Evolutionary conservation across 2,113 vertebrate genomes (phyloP).

Genomic region (Ochotona princeps): DNA sequence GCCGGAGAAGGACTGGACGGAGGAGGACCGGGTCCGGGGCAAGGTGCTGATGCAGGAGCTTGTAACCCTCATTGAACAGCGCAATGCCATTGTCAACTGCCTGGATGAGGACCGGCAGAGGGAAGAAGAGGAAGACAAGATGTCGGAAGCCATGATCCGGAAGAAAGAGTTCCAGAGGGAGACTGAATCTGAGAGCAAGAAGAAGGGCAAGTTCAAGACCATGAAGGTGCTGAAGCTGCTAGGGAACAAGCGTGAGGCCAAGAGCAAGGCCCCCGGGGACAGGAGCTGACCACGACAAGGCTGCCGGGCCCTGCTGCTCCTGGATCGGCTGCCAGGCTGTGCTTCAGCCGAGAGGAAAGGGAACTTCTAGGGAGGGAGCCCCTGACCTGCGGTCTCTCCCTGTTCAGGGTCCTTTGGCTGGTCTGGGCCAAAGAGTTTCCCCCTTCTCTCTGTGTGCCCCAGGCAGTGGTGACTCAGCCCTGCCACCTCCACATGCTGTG

Average conservation of each 20-base stretch:
- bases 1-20: slow-evolving; percentile 93
- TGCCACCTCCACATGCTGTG: not conserved
- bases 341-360: not conserved
- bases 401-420: slow-evolving; percentile 26
- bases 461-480: not conserved
- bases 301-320: not conserved
- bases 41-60: slow-evolving; percentile 92
- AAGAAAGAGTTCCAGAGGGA: slow-evolving; percentile 95
- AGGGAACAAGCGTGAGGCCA: slow-evolving; percentile 91
- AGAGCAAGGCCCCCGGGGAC: slow-evolving; percentile 90
- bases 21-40: slow-evolving; percentile 90
- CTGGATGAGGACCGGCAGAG: slow-evolving; percentile 95
- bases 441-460: not conserved
- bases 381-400: slow-evolving; percentile 1
- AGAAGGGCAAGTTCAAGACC: slow-evolving; percentile 97
- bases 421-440: slow-evolving; percentile 41
- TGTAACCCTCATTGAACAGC: slow-evolving; percentile 93
- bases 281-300: slow-evolving; percentile 84
- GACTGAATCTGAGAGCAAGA: slow-evolving; percentile 89
- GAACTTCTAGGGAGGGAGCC: not conserved
- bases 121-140: slow-evolving; percentile 92
- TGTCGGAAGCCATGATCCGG: slow-evolving; percentile 93
- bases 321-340: not conserved
- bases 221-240: slow-evolving; percentile 96
- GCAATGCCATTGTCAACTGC: slow-evolving; percentile 94